A percentile compares a stretch with the other conserved stretches of the same genome.
Conservation (phyloP, 35 echinoderm and acorn worm genomes). For the Hemicentrotus pulcherrimus region DNA sequence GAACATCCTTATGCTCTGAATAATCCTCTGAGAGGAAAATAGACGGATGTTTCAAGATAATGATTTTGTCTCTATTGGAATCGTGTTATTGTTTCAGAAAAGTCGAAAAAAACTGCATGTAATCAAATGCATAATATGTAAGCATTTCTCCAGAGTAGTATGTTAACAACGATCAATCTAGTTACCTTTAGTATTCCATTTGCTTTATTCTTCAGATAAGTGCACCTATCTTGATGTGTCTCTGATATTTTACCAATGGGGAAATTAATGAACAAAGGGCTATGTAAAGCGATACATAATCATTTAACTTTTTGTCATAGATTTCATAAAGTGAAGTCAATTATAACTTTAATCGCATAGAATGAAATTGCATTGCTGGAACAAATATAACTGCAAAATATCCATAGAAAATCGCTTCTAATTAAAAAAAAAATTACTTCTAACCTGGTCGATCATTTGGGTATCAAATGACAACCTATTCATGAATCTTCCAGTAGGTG, state of each 20-base stretch:
- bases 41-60: neutral
- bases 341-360: neutral
- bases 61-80: too few relatives aligned
- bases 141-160: neutral
- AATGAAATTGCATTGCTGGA: neutral
- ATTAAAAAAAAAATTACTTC: neutral
- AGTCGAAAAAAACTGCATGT: too few relatives aligned
- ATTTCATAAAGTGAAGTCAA: neutral
- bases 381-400: neutral
- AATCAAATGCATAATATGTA: too few relatives aligned
- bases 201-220: too few relatives aligned
- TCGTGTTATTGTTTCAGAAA: too few relatives aligned
- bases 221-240: too few relatives aligned
- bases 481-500: conserved; percentile 68
- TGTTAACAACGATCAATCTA: neutral
- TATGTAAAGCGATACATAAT: too few relatives aligned
- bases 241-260: too few relatives aligned
- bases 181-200: too few relatives aligned
- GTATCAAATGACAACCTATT: conserved; percentile 67
- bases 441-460: conserved; percentile 57
- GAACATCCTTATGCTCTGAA: neutral
- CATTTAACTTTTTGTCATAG: too few relatives aligned
- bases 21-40: neutral
- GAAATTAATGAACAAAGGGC: too few relatives aligned
- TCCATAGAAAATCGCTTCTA: neutral